Base-by-base conservation (phyloP, 2,113 vertebrate species). In the Cynoglossus semilaevis region DNA sequence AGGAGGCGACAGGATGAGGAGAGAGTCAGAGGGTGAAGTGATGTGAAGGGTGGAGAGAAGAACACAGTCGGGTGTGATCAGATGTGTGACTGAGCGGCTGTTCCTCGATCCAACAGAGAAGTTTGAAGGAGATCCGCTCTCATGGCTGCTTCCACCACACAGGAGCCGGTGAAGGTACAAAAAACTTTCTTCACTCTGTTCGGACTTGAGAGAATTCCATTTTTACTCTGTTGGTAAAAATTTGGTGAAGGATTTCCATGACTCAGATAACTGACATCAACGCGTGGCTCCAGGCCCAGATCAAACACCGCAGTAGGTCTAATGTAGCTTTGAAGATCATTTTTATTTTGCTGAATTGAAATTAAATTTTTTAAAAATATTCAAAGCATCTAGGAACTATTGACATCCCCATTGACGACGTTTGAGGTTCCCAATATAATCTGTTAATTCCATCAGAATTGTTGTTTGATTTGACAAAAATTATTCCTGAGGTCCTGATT, bases 101-200 rank as follows among this genome's bases (percentile, higher is more conserved):
- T 64, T 76, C 74, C 36, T 10, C 51, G 2, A 66, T 52, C 70
- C 66, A 59, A 71, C 54, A 56, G n/a, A 70, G 79, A 84, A 83
- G 81, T 87, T 88, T 70, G 53, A 76, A 75, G 62, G 67, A 77
- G 80, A 35, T 70, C 72, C 53, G 64, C 56, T 76, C 45, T 70
- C 59, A 88, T 87, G 86, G 85, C 86, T n/a, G 86, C 74, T 70
- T 79, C 70, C 1, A 34, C 68, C 36, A 9, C 73, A 13, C 80
- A 81, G 67, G 82, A 87, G 77, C 82, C 82, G 1, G 1, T 84
- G 56, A 89, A 88, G 88, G 86, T 89, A 2, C 49, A 63, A 2
- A 1, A 46, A 63, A 2, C 38, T 63, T 4, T 9, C 14, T 35
- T 65, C 43, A 41, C 34, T 40, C 36, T 49, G 45, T 16, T 22